Conservation (phyloP, 2,113 vertebrate genomes). For the Austrofundulus limnaeus region DNA sequence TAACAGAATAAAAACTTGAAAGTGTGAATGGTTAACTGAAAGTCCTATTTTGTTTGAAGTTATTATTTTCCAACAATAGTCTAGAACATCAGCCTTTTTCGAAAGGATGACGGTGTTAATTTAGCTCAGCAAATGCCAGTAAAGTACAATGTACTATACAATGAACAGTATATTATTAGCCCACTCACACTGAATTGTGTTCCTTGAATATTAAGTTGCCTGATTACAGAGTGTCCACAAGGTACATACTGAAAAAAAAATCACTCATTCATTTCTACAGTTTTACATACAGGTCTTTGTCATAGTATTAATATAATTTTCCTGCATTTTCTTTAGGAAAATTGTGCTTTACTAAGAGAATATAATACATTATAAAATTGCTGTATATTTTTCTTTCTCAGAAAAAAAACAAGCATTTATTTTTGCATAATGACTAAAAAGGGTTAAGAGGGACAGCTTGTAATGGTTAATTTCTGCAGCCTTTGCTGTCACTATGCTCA, state of each 20-base stretch:
- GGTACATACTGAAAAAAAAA: too few species aligned
- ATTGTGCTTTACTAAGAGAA: background rate
- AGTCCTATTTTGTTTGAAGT: background rate
- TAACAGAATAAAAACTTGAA: background rate
- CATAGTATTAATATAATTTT: background rate
- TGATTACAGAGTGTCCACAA: too few species aligned
- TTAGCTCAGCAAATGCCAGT: background rate
- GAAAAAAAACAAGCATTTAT: slow-evolving; percentile 17
- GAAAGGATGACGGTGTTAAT: slow-evolving; percentile 4
- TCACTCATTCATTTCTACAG: too few species aligned
- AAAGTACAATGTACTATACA: background rate
- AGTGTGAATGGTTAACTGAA: slow-evolving; percentile 18
- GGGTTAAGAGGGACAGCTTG: slow-evolving; percentile 22
- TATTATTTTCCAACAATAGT: slow-evolving; percentile 5
- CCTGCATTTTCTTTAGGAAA: background rate
- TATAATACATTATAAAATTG: background rate
- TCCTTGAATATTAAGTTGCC: background rate
- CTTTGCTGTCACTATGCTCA: slow-evolving; percentile 11
- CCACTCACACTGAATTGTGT: background rate
- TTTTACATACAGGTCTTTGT: background rate
- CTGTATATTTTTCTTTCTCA: slow-evolving; percentile 1
- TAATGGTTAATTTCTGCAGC: slow-evolving; percentile 18
- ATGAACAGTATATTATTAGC: too few species aligned
- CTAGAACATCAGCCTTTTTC: slow-evolving; percentile 2
- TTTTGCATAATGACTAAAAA: slow-evolving; percentile 27